These are phyloP conservation scores for Bimastos eiseni DNA, from an alignment of 2,888 invertebrate species.

Conservation along the genomic window DNA sequence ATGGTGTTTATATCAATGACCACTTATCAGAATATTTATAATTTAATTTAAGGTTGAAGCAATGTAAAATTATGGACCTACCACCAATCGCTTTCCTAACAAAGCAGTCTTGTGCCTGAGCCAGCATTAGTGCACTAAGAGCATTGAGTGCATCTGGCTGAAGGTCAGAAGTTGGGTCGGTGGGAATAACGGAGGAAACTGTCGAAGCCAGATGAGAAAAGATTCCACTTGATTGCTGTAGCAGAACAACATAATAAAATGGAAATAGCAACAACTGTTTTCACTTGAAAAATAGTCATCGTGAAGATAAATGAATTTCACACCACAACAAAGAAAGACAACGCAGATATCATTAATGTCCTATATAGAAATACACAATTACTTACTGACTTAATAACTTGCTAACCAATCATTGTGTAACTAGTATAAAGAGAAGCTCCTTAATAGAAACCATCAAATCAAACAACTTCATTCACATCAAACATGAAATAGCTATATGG, in stretches of 20 bases:
- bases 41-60: not conserved
- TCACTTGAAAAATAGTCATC: not conserved
- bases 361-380: not conserved
- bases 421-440: too few species aligned
- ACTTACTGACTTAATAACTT: not conserved
- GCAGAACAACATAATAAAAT: constrained; percentile 15
- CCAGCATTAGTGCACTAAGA: constrained; percentile 85
- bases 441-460: too few species aligned
- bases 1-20: not conserved
- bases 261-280: not conserved
- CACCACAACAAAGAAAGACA: not conserved
- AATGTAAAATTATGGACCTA: not conserved
- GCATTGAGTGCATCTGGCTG: constrained; percentile 87
- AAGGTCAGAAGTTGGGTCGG: constrained; percentile 94
- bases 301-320: not conserved
- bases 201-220: constrained; percentile 78
- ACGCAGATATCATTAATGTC: not conserved
- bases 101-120: constrained; percentile 97
- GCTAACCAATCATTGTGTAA: not conserved
- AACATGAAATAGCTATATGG: too few species aligned
- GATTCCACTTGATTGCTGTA: constrained; percentile 84
- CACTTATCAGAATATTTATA: not conserved
- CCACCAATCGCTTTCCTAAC: constrained; percentile 77
- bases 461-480: not conserved
- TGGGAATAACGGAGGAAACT: constrained; percentile 72